Percentiles rank a stretch among this genome's conserved stretches.
phyloP scores from a whole-genome alignment of 1,140 invertebrate genomes.

The Maconellicoccus hirsutus region DNA sequence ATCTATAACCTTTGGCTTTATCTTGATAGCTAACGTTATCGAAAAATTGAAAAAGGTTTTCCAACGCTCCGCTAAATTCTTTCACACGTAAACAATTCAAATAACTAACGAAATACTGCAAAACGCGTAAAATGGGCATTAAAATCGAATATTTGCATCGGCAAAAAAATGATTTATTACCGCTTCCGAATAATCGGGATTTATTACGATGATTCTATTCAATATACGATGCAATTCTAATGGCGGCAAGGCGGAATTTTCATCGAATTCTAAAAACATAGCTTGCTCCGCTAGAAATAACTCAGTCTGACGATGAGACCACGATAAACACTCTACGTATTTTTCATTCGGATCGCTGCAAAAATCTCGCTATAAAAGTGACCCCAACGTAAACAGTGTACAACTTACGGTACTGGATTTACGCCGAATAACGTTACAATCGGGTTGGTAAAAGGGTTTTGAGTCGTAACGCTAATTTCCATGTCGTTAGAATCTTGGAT shows the following conservation, averaged over 20 bases:
- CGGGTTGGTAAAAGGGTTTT: background rate
- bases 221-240: constrained; percentile 61
- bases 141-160: background rate
- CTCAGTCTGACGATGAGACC: constrained; percentile 76
- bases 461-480: background rate
- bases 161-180: constrained; percentile 38
- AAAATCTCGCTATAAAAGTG: no score
- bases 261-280: constrained; percentile 64
- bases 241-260: constrained; percentile 62
- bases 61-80: constrained; percentile 73
- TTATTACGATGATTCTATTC: constrained; percentile 59
- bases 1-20: constrained; percentile 62
- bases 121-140: constrained; percentile 33
- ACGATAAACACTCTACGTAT: constrained; percentile 42
- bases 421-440: background rate
- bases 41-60: constrained; percentile 74
- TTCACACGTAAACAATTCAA: constrained; percentile 75
- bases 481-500: background rate
- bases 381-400: background rate
- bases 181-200: constrained; percentile 71
- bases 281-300: constrained; percentile 76
- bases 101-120: constrained; percentile 78
- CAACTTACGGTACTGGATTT: constrained; percentile 1
- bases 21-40: constrained; percentile 53
- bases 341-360: constrained; percentile 33